Base-by-base conservation (phyloP, 2,888 invertebrate genomes). In the Meta bourneti region DNA sequence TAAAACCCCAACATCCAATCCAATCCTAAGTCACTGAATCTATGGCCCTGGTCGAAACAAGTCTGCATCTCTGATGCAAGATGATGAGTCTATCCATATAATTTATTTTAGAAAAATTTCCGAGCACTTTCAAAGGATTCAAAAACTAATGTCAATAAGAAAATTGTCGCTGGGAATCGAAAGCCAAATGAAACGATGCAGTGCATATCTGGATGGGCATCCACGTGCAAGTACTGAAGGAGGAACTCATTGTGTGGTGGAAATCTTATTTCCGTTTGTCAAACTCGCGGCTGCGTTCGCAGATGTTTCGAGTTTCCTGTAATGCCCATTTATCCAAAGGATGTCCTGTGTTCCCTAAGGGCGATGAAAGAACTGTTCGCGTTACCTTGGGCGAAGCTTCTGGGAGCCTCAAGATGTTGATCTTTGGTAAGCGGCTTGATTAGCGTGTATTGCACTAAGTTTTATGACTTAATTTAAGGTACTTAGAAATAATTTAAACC, bases 251-350 rank as follows among this genome's bases (percentile, higher is more conserved):
- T 34, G 34, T 34, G 4, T 4, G 34, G 34, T 61, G 61, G 48
- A 48, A 54, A 19, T 54, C 54, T 78, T 75, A 82, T 82, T 89
- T 89, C 89, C 89, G 89, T 71, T 83, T 48, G 51, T 71, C 19
- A 19, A 72, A 70, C 48, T 54, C 16, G 20, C 77, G 51, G 19
- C 49, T 70, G 75, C 70, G 72, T 61, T 69, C 79, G 78, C 90
- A 90, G 90, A 90, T 90, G 90, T 89, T 89, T 51, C 51, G 72
- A 69, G 34, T 82, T 90, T 90, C 89, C 89, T 84, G 89, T 72
- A 49, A 51, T 78, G 9, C 78, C 52, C 83, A 48, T 54, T 83
- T 89, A 20, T 70, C 54, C 52, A 79, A 51, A 90, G 90, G 90
- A 90, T 90, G 90, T 90, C 90, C 90, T 90, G 90, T 84, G 19